phyloP scores from a whole-genome alignment of 2,113 vertebrate species.

The Silurus meridionalis region DNA sequence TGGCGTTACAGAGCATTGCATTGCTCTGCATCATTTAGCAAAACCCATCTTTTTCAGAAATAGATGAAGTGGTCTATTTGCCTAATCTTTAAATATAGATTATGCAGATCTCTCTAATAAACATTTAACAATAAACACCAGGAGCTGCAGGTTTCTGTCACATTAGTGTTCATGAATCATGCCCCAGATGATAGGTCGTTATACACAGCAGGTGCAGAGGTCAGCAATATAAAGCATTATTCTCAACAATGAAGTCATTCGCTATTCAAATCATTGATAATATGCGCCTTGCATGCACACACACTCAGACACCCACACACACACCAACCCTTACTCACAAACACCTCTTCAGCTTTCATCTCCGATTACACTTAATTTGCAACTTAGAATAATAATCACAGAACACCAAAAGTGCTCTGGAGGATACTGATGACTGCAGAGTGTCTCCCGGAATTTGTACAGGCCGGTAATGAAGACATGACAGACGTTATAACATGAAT shows the following conservation, averaged over 20 bases:
- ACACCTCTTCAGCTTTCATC: slow-evolving; percentile 23
- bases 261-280: not conserved
- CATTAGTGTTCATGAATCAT: not conserved
- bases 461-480: slow-evolving; percentile 40
- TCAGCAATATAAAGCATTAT: not conserved
- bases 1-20: not conserved
- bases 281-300: not conserved
- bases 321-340: not conserved
- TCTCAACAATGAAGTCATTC: not conserved
- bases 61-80: slow-evolving; percentile 42
- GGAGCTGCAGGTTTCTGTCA: not conserved
- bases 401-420: slow-evolving; percentile 7
- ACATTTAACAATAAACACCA: slow-evolving; percentile 3
- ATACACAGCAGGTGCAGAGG: not conserved
- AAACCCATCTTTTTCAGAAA: slow-evolving; percentile 37
- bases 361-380: not conserved
- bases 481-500: slow-evolving; percentile 16
- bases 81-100: slow-evolving; percentile 48
- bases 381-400: slow-evolving; percentile 38
- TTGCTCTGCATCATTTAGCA: slow-evolving; percentile 30
- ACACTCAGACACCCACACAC: not conserved
- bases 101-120: slow-evolving; percentile 9
- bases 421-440: slow-evolving; percentile 38
- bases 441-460: not conserved
- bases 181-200: not conserved